These are phyloP conservation scores for Meta bourneti DNA, from an alignment of 2,888 invertebrate genomes.

Conservation along the genomic window DNA sequence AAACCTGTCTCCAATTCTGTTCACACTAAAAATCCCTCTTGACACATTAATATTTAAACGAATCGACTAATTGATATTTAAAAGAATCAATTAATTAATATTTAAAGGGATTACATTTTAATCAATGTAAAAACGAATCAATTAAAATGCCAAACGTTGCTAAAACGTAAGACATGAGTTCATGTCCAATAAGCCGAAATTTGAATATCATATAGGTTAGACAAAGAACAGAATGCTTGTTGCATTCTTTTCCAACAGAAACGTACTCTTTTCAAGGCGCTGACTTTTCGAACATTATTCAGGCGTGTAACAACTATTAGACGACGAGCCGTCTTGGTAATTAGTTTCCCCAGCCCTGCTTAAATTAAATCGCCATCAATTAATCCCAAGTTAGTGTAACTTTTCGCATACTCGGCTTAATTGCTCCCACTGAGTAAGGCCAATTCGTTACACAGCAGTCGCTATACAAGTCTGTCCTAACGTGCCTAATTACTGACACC, in stretches of 20 bases:
- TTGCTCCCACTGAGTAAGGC: slow-evolving; percentile 25
- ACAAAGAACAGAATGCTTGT: no score
- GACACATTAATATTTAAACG: no score
- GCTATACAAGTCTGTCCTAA: not conserved
- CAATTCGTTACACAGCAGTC: not conserved
- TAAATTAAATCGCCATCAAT: slow-evolving; percentile 61
- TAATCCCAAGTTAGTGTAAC: slow-evolving; percentile 40
- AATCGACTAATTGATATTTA: no score
- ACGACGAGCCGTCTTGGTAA: not conserved
- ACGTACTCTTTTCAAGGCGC: not conserved
- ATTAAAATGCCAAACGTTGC: no score
- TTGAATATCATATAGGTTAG: no score
- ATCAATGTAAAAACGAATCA: no score
- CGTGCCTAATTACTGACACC: not conserved
- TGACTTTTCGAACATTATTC: not conserved
- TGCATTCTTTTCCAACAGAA: not conserved
- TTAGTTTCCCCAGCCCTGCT: slow-evolving; percentile 10
- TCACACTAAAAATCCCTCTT: no score
- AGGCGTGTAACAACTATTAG: not conserved
- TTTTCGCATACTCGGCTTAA: slow-evolving; percentile 51
- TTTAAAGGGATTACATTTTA: no score
- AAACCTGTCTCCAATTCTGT: no score
- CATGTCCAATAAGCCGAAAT: no score
- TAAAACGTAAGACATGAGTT: no score
- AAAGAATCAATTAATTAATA: no score